Percentiles rank a stretch among this genome's conserved stretches.
Conservation (phyloP, 2,888 invertebrate genomes). For the Eilema sororculum region DNA sequence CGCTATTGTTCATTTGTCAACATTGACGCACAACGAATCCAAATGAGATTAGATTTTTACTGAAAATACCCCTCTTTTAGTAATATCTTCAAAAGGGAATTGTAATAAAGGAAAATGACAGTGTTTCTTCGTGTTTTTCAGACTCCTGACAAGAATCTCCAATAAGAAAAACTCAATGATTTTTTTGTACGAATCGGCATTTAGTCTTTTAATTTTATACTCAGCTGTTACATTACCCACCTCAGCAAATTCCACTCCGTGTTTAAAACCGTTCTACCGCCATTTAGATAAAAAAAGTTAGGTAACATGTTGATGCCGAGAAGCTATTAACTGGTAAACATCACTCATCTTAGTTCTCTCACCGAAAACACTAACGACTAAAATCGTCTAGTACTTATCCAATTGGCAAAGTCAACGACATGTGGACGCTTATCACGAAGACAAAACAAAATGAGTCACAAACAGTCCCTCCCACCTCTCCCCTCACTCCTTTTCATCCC, state of each 20-base stretch:
- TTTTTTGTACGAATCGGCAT: background rate
- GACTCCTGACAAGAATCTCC: background rate
- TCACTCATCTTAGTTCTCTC: background rate
- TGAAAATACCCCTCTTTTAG: background rate
- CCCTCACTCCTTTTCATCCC: background rate
- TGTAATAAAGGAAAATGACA: background rate
- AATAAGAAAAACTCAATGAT: background rate
- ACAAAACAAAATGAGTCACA: constrained; percentile 27
- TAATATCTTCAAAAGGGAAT: background rate
- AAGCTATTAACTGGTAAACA: background rate
- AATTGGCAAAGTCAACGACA: constrained; percentile 7
- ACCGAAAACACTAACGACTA: background rate
- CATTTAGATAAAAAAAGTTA: too few species aligned
- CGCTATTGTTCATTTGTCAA: constrained; percentile 15
- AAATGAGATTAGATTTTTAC: constrained; percentile 4
- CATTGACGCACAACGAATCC: constrained; percentile 8
- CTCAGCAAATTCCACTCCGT: background rate
- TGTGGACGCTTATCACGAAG: background rate
- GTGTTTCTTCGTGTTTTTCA: background rate
- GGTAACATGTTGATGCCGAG: too few species aligned
- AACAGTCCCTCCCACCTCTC: constrained; percentile 7
- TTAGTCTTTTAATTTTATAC: background rate
- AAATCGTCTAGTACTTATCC: constrained; percentile 1
- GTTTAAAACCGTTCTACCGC: background rate
- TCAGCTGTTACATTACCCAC: too few species aligned